Conservation (phyloP, 2,797 vertebrate genomes). For the Pseudocheirus occidentalis region DNA sequence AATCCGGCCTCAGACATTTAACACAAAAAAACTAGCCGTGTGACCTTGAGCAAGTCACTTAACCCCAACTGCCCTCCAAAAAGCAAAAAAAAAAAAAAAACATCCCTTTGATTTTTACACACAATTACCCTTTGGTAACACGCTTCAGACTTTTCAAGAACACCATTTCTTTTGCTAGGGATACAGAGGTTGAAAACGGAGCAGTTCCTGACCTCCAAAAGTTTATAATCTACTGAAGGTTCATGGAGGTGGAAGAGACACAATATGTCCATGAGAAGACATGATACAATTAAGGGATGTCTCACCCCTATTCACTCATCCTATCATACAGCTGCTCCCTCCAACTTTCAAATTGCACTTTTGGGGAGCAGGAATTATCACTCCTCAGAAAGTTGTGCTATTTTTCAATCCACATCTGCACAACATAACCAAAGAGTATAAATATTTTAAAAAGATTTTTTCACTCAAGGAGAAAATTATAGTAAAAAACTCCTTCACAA, state of each 20-base stretch:
- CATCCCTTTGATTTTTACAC: neutral
- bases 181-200: neutral
- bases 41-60: no score
- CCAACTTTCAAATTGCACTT: neutral
- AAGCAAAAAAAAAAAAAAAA: no score
- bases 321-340: neutral
- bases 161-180: neutral
- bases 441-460: neutral
- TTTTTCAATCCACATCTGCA: neutral
- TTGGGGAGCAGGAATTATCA: neutral
- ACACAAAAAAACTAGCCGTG: no score
- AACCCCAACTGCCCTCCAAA: no score
- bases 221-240: neutral
- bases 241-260: neutral
- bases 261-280: neutral
- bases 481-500: neutral
- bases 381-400: neutral
- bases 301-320: neutral
- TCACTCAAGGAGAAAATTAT: neutral
- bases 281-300: neutral
- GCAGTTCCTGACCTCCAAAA: neutral
- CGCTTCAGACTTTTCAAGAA: neutral
- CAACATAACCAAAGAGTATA: neutral
- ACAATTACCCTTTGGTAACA: neutral
- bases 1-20: no score